These are phyloP conservation scores for Lacanobia wlatinum DNA, from an alignment of 2,888 invertebrate species.

Conservation along the genomic window DNA sequence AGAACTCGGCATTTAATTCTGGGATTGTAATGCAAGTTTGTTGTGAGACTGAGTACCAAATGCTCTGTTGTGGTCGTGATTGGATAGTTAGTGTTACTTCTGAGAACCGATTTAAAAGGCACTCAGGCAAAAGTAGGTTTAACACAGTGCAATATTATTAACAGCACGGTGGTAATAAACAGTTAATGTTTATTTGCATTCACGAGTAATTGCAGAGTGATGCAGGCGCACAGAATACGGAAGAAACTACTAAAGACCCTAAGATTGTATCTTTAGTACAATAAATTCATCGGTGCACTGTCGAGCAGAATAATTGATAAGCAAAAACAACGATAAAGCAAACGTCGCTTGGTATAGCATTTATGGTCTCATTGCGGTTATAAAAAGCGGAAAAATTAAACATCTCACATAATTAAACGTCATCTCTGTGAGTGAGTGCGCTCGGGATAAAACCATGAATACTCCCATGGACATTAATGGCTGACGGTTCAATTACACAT, in stretches of 20 bases:
- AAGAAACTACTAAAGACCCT: constrained; percentile 53
- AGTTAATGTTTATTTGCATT: constrained; percentile 56
- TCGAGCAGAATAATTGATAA: constrained; percentile 38
- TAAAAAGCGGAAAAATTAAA: constrained; percentile 51
- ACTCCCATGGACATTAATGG: constrained; percentile 60
- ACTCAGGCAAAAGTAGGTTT: constrained; percentile 44
- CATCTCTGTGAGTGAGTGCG: constrained; percentile 44
- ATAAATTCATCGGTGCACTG: constrained; percentile 43
- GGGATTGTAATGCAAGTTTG: constrained; percentile 30
- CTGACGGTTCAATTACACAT: constrained; percentile 73
- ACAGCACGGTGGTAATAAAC: constrained; percentile 50
- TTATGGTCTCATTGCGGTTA: constrained; percentile 26
- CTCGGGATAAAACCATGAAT: constrained; percentile 55
- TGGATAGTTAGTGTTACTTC: constrained; percentile 42
- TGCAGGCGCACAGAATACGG: constrained; percentile 56
- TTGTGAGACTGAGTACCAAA: constrained; percentile 34
- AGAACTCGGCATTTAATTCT: constrained; percentile 36
- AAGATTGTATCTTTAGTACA: constrained; percentile 58
- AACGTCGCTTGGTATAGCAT: constrained; percentile 24
- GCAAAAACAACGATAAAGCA: constrained; percentile 36
- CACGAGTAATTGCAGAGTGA: constrained; percentile 42
- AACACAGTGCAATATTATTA: constrained; percentile 49
- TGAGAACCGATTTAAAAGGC: constrained; percentile 41
- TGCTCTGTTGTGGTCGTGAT: constrained; percentile 31
- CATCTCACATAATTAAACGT: constrained; percentile 63